These are phyloP conservation scores for Sylvietta virens DNA, from an alignment of 2,113 vertebrate genomes.

Conservation along the genomic window DNA sequence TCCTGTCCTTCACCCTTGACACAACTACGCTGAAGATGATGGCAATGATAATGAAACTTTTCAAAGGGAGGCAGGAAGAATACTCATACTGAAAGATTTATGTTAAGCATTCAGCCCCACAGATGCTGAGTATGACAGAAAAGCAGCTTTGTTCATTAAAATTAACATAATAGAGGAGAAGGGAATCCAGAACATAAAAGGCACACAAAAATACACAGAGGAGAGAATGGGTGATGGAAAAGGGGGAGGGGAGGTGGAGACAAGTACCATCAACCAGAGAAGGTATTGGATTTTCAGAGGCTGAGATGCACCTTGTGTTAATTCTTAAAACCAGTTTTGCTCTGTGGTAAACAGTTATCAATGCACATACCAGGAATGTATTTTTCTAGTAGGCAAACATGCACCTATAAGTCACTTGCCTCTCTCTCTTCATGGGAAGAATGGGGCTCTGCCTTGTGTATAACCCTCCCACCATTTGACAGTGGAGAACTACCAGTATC, in stretches of 20 bases:
- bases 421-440: background rate
- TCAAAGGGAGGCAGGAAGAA: background rate
- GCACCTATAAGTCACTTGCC: background rate
- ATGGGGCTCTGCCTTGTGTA: background rate
- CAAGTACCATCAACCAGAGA: background rate
- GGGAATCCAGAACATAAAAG: background rate
- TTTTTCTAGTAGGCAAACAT: background rate
- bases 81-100: background rate
- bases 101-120: background rate
- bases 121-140: background rate
- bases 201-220: background rate
- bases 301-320: background rate
- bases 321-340: background rate
- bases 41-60: background rate
- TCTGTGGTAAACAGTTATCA: background rate
- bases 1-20: background rate
- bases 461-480: background rate
- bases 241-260: background rate
- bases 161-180: background rate
- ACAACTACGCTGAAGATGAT: background rate
- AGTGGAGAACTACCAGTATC: background rate
- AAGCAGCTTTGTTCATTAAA: background rate
- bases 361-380: background rate
- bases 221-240: background rate
- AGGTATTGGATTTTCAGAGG: background rate